Base-by-base conservation (phyloP, 2,797 vertebrate genomes). In the Borostomias antarcticus region DNA sequence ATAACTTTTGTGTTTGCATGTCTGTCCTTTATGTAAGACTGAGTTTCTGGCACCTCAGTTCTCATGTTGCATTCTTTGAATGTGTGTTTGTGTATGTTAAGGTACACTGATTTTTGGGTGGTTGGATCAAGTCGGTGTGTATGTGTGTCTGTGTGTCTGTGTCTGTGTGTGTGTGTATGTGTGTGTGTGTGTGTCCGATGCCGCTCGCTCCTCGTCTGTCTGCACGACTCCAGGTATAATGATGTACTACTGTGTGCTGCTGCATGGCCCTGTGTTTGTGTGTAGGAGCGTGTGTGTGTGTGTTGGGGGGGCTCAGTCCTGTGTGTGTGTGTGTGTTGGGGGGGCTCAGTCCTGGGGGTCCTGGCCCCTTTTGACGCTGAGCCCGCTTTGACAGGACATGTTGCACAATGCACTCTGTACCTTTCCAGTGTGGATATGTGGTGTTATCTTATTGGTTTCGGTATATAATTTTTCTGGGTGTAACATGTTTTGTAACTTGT, bases 191-290 rank as follows among this genome's bases (percentile, higher is more conserved):
- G 52, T n/a, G 75, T 47, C 13, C 62, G 28, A 62, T 68, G 72
- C 78, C 35, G 74, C 81, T 88, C 60, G 85, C 83, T 90, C 78
- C 68, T 79, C 82, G 81, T 95, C 77, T 76, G 85, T 93, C 88
- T 94, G 95, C 94, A 95, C 94, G 94, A 92, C 82, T 91, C 92
- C 88, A 92, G 86, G 79, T 90, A 83, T 88, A 88, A 76, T 77
- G 54, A 70, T 73, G 92, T 91, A 85, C 88, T 91, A 85, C 88
- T 89, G 87, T 90, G 86, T 88, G 87, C 91, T 88, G 88, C 82
- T 92, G 95, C 94, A 95, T 96, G 95, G 86, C 91, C 89, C 68
- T 58, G 52, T 62, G 68, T 52, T 50, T 66, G 63, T 54, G 58
- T 65, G 40, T 40, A 13, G 8, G 17, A 13, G 37, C 11, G 17